Evolutionary conservation across 2,797 vertebrate genomes (phyloP).

Genomic region (Potorous gilbertii): DNA sequence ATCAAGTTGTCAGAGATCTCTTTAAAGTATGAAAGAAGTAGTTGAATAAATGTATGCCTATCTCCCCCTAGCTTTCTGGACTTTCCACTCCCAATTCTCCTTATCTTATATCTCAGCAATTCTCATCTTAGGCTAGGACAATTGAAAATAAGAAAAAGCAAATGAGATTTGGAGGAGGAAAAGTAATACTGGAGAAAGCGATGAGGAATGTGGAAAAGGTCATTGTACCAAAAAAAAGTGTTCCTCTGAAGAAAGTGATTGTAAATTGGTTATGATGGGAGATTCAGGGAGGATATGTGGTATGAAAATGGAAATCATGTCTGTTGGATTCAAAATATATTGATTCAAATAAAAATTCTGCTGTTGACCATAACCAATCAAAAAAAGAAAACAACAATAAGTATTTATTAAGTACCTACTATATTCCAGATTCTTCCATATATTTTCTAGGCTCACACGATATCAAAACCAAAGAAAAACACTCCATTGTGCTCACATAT

Average conservation of each 20-base stretch:
- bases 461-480: background rate
- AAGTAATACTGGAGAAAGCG: background rate
- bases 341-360: background rate
- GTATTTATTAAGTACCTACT: background rate
- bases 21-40: background rate
- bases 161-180: background rate
- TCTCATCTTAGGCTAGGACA: background rate
- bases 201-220: background rate
- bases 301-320: background rate
- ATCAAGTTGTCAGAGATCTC: background rate
- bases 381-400: background rate
- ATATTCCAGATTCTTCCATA: background rate
- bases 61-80: background rate
- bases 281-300: background rate
- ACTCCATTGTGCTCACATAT: background rate
- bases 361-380: background rate
- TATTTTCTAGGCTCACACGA: too few relatives aligned
- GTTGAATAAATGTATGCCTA: background rate
- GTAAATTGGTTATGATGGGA: background rate
- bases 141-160: background rate
- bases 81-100: background rate
- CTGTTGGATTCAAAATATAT: background rate
- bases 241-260: background rate
- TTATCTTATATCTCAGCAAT: background rate
- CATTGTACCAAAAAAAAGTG: background rate